Base-by-base conservation (phyloP, 2,888 invertebrate species). In the Cotesia congregata region DNA sequence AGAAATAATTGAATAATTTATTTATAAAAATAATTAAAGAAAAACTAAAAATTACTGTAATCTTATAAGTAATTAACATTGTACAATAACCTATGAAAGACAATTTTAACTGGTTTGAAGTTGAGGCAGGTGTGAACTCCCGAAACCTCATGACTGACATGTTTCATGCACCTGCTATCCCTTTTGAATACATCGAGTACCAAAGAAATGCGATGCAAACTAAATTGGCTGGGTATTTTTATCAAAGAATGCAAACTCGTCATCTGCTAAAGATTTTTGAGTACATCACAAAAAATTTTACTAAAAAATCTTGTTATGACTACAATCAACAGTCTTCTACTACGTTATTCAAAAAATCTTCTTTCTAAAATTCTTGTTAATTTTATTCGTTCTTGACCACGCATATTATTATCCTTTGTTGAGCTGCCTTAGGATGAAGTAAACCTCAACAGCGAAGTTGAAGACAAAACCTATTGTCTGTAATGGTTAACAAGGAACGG, bases 151-250 rank as follows among this genome's bases (percentile, higher is more conserved):
- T 12, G 65, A 65, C 65, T 65, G 65, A 65, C 65, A 65, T 30
- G 30, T 65, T 30, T 65, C 38, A 65, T 65, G 65, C 65, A 65
- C 65, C 65, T 65, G 65, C 65, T 65, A 65, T 30, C 50, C 65
- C 38, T 65, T 65, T 65, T 65, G 65, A 65, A 65, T 65, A 65
- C 12, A 12, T 30, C 20, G 30, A 20, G 38, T 30, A 65, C 65
- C 12, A 20, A 65, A 65, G 30, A 65, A 30, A 38, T 30, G 12
- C 50, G 30, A 20, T 17, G 62, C 15, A 62, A 12, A 20, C 20
- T 30, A 65, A 65, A 30, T 65, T 30, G 65, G 1, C 38, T 65
- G 50, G 50, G 50, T 50, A 50, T 50, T 50, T 50, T 50, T 50
- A 50, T 50, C 50, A 50, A 50, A 50, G 50, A 50, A 50, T 12